Conservation (phyloP, 2,888 invertebrate genomes). For the Limnephilus lunatus region DNA sequence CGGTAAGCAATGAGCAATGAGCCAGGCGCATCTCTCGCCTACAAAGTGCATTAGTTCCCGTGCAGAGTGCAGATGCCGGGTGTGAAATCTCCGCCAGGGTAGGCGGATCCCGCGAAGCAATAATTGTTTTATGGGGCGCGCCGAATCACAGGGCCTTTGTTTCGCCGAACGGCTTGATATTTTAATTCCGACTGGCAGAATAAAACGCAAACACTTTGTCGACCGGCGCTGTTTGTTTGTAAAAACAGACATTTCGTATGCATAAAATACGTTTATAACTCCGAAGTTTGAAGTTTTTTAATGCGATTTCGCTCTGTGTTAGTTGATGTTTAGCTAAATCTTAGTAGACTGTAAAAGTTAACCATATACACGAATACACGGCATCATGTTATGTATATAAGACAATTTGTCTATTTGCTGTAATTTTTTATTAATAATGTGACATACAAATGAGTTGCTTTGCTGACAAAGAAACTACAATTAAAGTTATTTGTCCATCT, state of each 20-base stretch:
- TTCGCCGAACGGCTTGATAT: slow-evolving; percentile 53
- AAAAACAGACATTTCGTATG: background rate
- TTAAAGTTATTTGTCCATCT: no score
- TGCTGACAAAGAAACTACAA: no score
- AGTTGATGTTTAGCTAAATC: no score
- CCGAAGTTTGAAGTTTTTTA: no score
- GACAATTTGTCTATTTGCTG: no score
- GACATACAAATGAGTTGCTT: no score
- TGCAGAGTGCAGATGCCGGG: slow-evolving; percentile 39
- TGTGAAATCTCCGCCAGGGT: slow-evolving; percentile 37
- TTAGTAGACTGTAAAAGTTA: no score
- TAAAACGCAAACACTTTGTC: slow-evolving; percentile 23
- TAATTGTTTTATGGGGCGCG: slow-evolving; percentile 64
- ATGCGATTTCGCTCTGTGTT: no score
- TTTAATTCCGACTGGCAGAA: slow-evolving; percentile 49
- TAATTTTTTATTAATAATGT: no score
- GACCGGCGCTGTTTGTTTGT: background rate
- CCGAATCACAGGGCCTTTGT: slow-evolving; percentile 63
- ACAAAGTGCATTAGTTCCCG: slow-evolving; percentile 46
- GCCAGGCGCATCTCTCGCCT: background rate
- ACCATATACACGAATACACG: no score
- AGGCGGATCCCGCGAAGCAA: slow-evolving; percentile 59
- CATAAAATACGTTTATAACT: no score
- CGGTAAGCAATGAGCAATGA: background rate
- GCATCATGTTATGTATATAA: no score